Conservation (phyloP, 2,113 vertebrate genomes). For the Fregetta grallaria region DNA sequence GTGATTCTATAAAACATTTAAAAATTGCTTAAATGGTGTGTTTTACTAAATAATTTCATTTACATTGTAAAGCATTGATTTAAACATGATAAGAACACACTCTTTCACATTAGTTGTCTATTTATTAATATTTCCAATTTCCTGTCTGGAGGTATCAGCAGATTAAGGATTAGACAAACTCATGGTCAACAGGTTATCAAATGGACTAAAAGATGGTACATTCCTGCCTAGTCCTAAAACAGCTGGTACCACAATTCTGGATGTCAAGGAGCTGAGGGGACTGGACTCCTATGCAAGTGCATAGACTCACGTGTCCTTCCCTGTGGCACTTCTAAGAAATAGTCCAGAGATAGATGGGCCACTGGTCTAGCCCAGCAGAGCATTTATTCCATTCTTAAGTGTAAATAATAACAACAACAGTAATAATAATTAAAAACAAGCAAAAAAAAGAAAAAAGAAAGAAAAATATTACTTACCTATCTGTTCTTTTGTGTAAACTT, state of each 20-base stretch:
- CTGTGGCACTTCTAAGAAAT: neutral
- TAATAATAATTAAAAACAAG: neutral
- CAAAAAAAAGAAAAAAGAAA: neutral
- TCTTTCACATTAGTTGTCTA: neutral
- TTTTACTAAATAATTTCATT: neutral
- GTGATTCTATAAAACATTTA: neutral
- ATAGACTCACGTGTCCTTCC: accelerated
- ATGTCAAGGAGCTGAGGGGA: accelerated
- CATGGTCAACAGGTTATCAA: neutral
- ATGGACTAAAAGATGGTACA: neutral
- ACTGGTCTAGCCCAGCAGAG: neutral
- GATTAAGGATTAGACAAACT: neutral
- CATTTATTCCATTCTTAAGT: neutral
- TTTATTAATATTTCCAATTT: neutral
- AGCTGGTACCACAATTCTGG: neutral
- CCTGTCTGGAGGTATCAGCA: neutral
- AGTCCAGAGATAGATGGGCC: neutral
- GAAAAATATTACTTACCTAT: neutral
- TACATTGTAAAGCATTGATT: neutral
- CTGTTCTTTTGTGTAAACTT: neutral
- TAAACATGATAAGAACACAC: neutral
- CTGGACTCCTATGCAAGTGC: neutral
- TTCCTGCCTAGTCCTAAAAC: neutral
- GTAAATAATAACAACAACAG: neutral
- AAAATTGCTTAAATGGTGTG: neutral